Conservation (phyloP, 1,140 invertebrate species). For the Amyelois transitella region DNA sequence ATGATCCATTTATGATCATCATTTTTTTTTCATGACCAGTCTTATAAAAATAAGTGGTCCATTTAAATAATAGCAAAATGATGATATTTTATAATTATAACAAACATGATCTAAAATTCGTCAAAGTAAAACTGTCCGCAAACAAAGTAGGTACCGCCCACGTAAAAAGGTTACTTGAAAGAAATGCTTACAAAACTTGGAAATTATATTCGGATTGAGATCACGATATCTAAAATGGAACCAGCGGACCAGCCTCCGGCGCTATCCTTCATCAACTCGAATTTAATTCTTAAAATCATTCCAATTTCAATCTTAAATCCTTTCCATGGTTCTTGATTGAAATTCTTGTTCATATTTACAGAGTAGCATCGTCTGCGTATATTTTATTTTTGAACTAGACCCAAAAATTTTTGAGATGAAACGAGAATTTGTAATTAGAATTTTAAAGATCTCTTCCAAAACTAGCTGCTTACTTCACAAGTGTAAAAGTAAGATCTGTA, state of each 20-base stretch:
- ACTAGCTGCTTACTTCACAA: no score
- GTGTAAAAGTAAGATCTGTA: no score
- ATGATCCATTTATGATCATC: no score
- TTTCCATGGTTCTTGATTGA: neutral
- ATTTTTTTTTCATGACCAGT: no score
- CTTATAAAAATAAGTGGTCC: no score
- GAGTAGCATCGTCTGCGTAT: neutral
- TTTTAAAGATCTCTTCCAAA: no score
- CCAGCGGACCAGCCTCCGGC: slow-evolving; percentile 32
- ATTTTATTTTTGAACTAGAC: no score
- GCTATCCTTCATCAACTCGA: slow-evolving; percentile 47
- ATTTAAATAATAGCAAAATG: no score
- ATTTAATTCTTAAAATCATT: slow-evolving; percentile 38
- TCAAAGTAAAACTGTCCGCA: neutral
- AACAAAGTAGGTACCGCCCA: neutral
- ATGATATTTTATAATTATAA: no score
- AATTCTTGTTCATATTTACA: neutral
- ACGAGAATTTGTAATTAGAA: no score
- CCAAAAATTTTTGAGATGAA: no score
- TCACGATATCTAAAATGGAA: slow-evolving; percentile 39
- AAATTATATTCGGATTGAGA: slow-evolving; percentile 58
- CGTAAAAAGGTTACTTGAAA: neutral
- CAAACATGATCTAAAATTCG: no score
- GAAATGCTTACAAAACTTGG: slow-evolving; percentile 22
- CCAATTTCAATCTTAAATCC: neutral